Percentiles rank a stretch among this genome's conserved stretches.
Conservation (phyloP, 2,113 vertebrate genomes). For the Clupea harengus region DNA sequence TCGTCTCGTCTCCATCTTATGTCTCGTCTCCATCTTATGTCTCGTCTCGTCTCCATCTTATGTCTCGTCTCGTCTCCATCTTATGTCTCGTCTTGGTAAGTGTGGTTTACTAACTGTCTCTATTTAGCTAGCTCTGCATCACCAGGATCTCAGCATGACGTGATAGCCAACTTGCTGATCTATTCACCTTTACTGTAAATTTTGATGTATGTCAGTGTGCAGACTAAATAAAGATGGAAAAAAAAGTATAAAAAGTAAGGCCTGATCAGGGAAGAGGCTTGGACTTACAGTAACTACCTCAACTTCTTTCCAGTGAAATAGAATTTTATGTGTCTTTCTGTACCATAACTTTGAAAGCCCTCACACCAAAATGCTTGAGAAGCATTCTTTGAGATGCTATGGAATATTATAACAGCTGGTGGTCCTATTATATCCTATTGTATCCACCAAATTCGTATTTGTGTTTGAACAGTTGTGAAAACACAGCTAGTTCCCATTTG, state of each 20-base stretch:
- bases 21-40: no score
- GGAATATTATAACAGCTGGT: constrained; percentile 28
- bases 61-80: no score
- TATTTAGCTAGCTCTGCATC: no score
- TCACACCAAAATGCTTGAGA: neutral
- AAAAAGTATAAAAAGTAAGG: neutral
- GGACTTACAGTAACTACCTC: neutral
- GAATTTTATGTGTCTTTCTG: neutral
- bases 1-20: no score
- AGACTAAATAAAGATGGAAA: no score
- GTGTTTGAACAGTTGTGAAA: constrained; percentile 50
- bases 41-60: no score
- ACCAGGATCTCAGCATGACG: no score
- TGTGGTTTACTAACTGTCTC: no score
- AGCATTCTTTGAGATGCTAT: neutral
- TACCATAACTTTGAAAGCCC: neutral
- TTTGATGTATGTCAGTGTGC: no score
- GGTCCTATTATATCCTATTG: constrained; percentile 17
- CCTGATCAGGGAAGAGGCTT: neutral
- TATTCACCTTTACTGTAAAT: no score
- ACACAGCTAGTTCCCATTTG: constrained; percentile 31
- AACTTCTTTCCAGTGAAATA: neutral
- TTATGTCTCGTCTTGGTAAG: no score
- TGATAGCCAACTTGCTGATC: no score
- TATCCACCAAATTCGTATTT: constrained; percentile 11